Base-by-base conservation (phyloP, 2,888 invertebrate genomes). In the Sesia apiformis region DNA sequence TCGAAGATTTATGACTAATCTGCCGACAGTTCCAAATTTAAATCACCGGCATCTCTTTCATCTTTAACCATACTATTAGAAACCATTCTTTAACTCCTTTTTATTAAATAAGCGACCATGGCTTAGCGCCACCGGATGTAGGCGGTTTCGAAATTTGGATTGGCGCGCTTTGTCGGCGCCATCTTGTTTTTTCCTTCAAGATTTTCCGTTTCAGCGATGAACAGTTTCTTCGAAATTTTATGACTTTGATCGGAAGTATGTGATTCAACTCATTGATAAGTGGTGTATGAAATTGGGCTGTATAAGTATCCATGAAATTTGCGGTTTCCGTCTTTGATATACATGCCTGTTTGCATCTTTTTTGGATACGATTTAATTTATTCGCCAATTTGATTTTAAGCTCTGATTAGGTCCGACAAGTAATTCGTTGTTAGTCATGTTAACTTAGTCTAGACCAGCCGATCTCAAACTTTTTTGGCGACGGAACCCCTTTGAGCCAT, bases 61-160 rank as follows among this genome's bases (percentile, higher is more conserved):
- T 70, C 67, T 69, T 60, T 58, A 62, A 67, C 69, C 64, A 59
- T 61, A 57, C 70, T 66, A 72, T 78, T 74, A 73, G 74, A 75
- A 74, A 69, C 69, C 67, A 67, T 73, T 78, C 76, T 75, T 79
- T 78, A 78, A 68, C 63, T 60, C 57, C 60, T 63, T 63, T 62
- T 67, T 67, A 64, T 69, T 69, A 70, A 60, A 8, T 39, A 51
- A 40, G 46, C 39, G 58, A 60, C 57, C 54, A 60, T 52, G 57
- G 60, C 57, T 57, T 67, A 76, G 78, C 84, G 81, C 81, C 83
- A 81, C 81, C 82, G 84, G 84, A 84, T 75, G 74, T 74, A 67
- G 76, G 74, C 63, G 73, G 72, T 70, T 23, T 72, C 70, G 62
- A 55, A 58, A 62, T 56, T 60, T 59, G 60, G 63, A 58, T 64